phyloP scores from a whole-genome alignment of 2,888 invertebrate genomes.

The Gnatocerus cornutus region DNA sequence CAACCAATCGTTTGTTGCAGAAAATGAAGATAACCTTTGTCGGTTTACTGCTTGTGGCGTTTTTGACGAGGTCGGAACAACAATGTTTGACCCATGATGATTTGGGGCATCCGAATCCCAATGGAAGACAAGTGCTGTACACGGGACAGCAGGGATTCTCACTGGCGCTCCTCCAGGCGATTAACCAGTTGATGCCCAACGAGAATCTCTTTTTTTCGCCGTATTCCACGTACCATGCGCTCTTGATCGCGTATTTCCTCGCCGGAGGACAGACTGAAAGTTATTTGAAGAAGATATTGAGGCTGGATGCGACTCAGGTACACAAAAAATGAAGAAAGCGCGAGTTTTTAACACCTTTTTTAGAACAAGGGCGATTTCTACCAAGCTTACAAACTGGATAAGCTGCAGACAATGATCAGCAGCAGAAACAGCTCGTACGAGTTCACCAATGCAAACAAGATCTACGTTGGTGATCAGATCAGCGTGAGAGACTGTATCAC shows the following conservation, averaged over 20 bases:
- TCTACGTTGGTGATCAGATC: slow-evolving; percentile 79
- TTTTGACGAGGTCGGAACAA: slow-evolving; percentile 54
- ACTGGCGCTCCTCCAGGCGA: slow-evolving; percentile 79
- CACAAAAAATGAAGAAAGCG: slow-evolving; percentile 38
- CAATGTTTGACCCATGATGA: slow-evolving; percentile 74
- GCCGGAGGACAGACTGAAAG: slow-evolving; percentile 81
- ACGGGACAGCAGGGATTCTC: slow-evolving; percentile 81
- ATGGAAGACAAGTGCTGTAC: slow-evolving; percentile 70
- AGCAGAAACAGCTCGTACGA: slow-evolving; percentile 77
- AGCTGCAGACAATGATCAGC: slow-evolving; percentile 71
- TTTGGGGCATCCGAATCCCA: slow-evolving; percentile 54
- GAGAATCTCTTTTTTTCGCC: slow-evolving; percentile 92
- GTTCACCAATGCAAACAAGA: slow-evolving; percentile 84
- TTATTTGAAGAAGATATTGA: slow-evolving; percentile 77
- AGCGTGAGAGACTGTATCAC: slow-evolving; percentile 80
- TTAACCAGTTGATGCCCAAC: slow-evolving; percentile 77
- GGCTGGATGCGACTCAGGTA: slow-evolving; percentile 75
- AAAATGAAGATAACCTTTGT: slow-evolving; percentile 70
- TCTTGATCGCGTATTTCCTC: slow-evolving; percentile 86
- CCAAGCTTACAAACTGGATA: slow-evolving; percentile 83
- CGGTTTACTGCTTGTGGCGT: slow-evolving; percentile 57
- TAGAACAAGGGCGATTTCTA: slow-evolving; percentile 82
- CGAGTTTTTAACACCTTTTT: slow-evolving; percentile 46
- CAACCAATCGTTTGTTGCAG: slow-evolving; percentile 27
- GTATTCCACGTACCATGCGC: slow-evolving; percentile 87